Conservation (phyloP, 2,888 invertebrate genomes). For the Germaria angustata region DNA sequence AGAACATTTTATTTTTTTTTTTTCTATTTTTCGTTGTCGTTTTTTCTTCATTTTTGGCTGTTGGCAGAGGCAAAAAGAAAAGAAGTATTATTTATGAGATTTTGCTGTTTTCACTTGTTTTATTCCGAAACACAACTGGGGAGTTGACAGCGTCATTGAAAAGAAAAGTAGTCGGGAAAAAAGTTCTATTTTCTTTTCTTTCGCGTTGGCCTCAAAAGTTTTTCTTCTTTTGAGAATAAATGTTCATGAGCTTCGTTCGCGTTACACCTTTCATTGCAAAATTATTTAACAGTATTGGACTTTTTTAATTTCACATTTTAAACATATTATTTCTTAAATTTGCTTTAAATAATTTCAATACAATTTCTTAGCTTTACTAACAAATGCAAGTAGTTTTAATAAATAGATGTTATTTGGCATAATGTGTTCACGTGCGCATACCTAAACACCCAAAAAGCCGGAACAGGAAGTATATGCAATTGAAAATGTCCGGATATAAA, state of each 20-base stretch:
- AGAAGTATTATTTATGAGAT: constrained; percentile 70
- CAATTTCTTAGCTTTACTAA: background rate
- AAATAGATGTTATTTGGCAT: background rate
- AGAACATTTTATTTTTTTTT: background rate
- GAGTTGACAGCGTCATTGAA: constrained; percentile 67
- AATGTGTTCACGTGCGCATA: background rate
- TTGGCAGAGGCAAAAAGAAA: constrained; percentile 8
- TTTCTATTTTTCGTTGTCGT: background rate
- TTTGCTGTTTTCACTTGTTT: constrained; percentile 68
- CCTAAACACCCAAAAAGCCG: background rate
- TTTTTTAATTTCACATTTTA: background rate
- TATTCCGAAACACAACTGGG: constrained; percentile 58
- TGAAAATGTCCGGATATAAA: constrained; percentile 33
- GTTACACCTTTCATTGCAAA: constrained; percentile 42
- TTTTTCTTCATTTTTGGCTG: constrained; percentile 32
- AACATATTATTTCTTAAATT: background rate
- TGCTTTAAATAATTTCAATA: background rate
- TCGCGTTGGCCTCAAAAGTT: constrained; percentile 59
- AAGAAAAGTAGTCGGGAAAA: constrained; percentile 59
- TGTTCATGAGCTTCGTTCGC: constrained; percentile 40
- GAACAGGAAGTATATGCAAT: background rate
- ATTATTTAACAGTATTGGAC: constrained; percentile 18
- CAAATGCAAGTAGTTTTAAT: background rate
- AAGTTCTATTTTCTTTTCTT: constrained; percentile 58
- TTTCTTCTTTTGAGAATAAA: constrained; percentile 45